Evolutionary conservation across 2,888 invertebrate genomes (phyloP).

Genomic region (Nemapogon koenigi): DNA sequence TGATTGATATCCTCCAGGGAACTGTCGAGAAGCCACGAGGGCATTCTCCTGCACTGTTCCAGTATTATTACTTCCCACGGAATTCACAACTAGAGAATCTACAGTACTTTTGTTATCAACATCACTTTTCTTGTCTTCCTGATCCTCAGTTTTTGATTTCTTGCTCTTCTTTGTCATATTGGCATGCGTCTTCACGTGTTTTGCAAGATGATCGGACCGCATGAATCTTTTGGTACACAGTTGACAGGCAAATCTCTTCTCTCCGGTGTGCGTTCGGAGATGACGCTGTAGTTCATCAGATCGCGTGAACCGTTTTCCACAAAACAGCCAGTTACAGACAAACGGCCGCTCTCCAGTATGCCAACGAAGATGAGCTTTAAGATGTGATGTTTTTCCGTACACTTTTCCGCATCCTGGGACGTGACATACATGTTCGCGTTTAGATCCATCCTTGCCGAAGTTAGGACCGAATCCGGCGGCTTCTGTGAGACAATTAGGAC

Average conservation of each 20-base stretch:
- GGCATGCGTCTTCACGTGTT: slow-evolving; percentile 89
- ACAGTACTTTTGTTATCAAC: slow-evolving; percentile 11
- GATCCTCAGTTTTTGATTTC: slow-evolving; percentile 42
- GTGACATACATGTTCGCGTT: slow-evolving; percentile 85
- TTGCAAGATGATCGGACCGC: slow-evolving; percentile 92
- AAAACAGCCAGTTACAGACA: slow-evolving; percentile 87
- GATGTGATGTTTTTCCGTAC: slow-evolving; percentile 93
- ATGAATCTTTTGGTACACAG: slow-evolving; percentile 91
- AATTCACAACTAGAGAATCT: slow-evolving; percentile 1
- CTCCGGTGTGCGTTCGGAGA: slow-evolving; percentile 86
- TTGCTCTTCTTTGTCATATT: slow-evolving; percentile 63
- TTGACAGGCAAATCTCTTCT: slow-evolving; percentile 86
- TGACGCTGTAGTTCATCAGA: slow-evolving; percentile 92
- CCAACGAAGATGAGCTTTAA: slow-evolving; percentile 92
- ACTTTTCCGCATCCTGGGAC: slow-evolving; percentile 86
- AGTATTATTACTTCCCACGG: slow-evolving; percentile 18
- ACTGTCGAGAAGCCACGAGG: slow-evolving; percentile 17
- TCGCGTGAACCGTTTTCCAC: slow-evolving; percentile 89
- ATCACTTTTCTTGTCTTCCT: slow-evolving; percentile 34
- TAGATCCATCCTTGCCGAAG: slow-evolving; percentile 76
- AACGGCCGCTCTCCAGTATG: slow-evolving; percentile 94
- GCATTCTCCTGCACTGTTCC: slow-evolving; percentile 15
- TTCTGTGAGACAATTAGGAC: slow-evolving; percentile 82
- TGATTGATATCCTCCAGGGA: slow-evolving; percentile 37
- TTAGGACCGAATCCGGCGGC: slow-evolving; percentile 78